phyloP scores from a whole-genome alignment of 1,140 invertebrate genomes.

The Centruroides sculpturatus region DNA sequence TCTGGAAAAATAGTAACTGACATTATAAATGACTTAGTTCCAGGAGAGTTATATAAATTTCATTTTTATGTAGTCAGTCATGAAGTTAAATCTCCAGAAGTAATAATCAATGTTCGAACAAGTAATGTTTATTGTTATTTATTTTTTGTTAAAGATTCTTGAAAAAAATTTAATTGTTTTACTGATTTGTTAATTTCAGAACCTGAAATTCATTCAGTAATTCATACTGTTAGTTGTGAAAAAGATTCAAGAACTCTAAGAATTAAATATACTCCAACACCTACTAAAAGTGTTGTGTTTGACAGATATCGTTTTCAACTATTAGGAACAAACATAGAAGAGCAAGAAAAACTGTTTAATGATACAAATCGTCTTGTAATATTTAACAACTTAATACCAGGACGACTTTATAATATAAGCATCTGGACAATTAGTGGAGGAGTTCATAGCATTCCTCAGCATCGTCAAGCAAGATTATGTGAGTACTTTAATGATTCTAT shows the following conservation, averaged over 20 bases:
- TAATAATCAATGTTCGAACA: slow-evolving; percentile 38
- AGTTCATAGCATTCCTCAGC: slow-evolving; percentile 64
- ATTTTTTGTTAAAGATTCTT: background rate
- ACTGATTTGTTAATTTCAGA: slow-evolving; percentile 36
- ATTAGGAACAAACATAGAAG: slow-evolving; percentile 19
- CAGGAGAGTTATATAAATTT: slow-evolving; percentile 62
- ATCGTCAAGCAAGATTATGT: slow-evolving; percentile 61
- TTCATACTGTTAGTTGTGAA: slow-evolving; percentile 70
- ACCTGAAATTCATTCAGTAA: slow-evolving; percentile 79
- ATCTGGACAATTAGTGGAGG: slow-evolving; percentile 77
- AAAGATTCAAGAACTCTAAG: slow-evolving; percentile 41
- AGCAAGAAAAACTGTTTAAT: slow-evolving; percentile 54
- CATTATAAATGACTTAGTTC: slow-evolving; percentile 56
- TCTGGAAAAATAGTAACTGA: slow-evolving; percentile 34
- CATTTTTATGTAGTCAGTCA: slow-evolving; percentile 54
- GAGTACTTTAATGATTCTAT: no score
- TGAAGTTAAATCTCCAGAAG: slow-evolving; percentile 23
- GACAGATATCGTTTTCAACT: slow-evolving; percentile 23
- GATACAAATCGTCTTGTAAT: slow-evolving; percentile 66
- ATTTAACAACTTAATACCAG: slow-evolving; percentile 57
- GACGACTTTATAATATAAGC: slow-evolving; percentile 72
- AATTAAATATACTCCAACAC: slow-evolving; percentile 23
- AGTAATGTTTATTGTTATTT: slow-evolving; percentile 37
- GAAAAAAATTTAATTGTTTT: background rate
- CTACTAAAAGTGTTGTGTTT: slow-evolving; percentile 22